Base-by-base conservation (phyloP, 2,113 vertebrate genomes). In the Syngnathoides biaculeatus region DNA sequence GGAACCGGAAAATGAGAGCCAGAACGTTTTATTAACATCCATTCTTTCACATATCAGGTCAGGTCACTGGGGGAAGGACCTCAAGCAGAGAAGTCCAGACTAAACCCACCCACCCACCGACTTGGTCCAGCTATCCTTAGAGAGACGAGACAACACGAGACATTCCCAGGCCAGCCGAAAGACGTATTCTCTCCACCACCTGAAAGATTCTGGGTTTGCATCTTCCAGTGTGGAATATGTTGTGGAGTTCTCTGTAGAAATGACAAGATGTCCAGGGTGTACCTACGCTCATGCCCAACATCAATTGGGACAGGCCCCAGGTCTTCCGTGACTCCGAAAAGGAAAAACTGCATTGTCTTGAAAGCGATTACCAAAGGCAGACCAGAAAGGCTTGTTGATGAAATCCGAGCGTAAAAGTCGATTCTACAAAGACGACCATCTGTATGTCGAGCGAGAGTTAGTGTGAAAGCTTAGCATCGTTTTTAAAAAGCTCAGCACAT, bases 401-500 rank as follows among this genome's bases (percentile, higher is more conserved):
- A 30, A 30, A 26, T 57, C 15, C 26, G 30, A 57, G 14, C 14
- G 26, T 11, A 17, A 30, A 57, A 57, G 14, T 55, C 26, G 15
- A 57, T 30, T 57, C 55, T 57, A 30, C 55, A 57, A 57, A 57
- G 26, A 30, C 55, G 17, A 57, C 15, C 13, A 11, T 55, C 26
- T 57, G 15, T 30, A 57, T 17, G 26, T 57, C 15, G 13, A 30
- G 26, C 2, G 26, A 30, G 26, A 30, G 26, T 57, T 57, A 30
- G 26, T 30, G 55, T 5, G 22, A 55, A 55, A 55, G 52, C 52
- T 55, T 55, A 12, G 22, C 52, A 55, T 14, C 60, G 35, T 40
- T 62, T 47, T 35, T 19, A 19, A 48, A 52, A 56, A 26, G 50
- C 64, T 45, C 52, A 58, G 71, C 59, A 76, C 43, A 78, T 78